Evolutionary conservation across 2,888 invertebrate species (phyloP).

Genomic region (Tachina fera): DNA sequence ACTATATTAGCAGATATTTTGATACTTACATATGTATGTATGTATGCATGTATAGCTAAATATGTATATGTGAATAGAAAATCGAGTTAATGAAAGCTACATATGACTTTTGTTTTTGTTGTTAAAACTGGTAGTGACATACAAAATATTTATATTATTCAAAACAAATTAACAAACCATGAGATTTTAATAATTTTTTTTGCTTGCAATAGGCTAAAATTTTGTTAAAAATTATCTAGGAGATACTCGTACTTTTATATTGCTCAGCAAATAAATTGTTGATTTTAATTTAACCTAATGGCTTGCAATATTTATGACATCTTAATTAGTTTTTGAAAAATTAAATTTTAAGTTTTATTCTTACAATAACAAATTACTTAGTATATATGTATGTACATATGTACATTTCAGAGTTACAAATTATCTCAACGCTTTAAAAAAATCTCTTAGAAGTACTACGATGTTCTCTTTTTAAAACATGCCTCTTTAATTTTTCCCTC

Average conservation of each 20-base stretch:
- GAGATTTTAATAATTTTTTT: not conserved
- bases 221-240: not conserved
- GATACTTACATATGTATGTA: not conserved
- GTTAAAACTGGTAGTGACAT: constrained; percentile 39
- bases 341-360: not conserved
- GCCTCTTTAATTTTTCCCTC: not conserved
- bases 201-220: not conserved
- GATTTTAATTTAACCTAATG: not conserved
- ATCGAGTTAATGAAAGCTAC: constrained; percentile 24
- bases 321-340: constrained; percentile 41
- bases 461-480: not conserved
- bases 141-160: not conserved
- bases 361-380: not conserved
- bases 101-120: constrained; percentile 10
- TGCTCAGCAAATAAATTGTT: constrained; percentile 6
- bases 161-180: constrained; percentile 9
- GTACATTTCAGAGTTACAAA: constrained; percentile 18
- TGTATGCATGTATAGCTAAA: constrained; percentile 1
- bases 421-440: not conserved
- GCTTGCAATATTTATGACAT: not conserved
- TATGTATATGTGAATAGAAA: constrained; percentile 25
- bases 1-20: not conserved
- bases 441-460: not conserved
- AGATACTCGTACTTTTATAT: not conserved
- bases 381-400: not conserved